Evolutionary conservation across 2,888 invertebrate genomes (phyloP).

Genomic region (Junonia oenone): DNA sequence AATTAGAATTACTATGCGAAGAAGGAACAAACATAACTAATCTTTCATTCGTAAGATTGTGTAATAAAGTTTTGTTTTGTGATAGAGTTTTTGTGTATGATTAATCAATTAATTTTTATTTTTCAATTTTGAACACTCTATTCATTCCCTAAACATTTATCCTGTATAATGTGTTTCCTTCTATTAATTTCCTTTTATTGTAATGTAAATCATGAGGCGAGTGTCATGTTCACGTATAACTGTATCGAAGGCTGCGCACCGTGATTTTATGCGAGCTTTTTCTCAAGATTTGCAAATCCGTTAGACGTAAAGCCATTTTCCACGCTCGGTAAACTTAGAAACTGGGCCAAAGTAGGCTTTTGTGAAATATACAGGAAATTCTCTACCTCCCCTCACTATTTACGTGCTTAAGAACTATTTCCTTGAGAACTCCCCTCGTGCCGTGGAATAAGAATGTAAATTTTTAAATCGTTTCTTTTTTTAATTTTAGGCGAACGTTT

Average conservation of each 20-base stretch:
- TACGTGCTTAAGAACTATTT: constrained; percentile 70
- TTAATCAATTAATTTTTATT: too few relatives aligned
- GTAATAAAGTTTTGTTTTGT: too few relatives aligned
- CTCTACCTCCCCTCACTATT: constrained; percentile 52
- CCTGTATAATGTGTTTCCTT: background rate
- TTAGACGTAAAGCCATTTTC: constrained; percentile 64
- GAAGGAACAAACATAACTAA: too few relatives aligned
- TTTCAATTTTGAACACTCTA: too few relatives aligned
- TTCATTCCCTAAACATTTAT: background rate
- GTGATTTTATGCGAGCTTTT: constrained; percentile 34
- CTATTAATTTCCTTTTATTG: background rate
- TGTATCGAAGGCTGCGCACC: constrained; percentile 19
- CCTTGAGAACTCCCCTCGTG: constrained; percentile 48
- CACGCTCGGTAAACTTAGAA: constrained; percentile 70
- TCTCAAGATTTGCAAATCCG: constrained; percentile 62
- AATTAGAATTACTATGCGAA: too few relatives aligned
- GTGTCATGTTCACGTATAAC: background rate
- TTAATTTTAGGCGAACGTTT: constrained; percentile 29
- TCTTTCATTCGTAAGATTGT: too few relatives aligned
- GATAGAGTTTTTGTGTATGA: too few relatives aligned
- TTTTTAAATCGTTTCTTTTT: constrained; percentile 37
- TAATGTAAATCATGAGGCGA: background rate
- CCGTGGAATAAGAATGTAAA: constrained; percentile 57
- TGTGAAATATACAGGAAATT: constrained; percentile 62
- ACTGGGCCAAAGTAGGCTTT: constrained; percentile 75